A percentile compares a stretch with the other conserved stretches of the same genome.
These are phyloP conservation scores for Scaptodrosophila latifasciaeformis DNA, from an alignment of 2,888 invertebrate genomes.

Conservation along the genomic window DNA sequence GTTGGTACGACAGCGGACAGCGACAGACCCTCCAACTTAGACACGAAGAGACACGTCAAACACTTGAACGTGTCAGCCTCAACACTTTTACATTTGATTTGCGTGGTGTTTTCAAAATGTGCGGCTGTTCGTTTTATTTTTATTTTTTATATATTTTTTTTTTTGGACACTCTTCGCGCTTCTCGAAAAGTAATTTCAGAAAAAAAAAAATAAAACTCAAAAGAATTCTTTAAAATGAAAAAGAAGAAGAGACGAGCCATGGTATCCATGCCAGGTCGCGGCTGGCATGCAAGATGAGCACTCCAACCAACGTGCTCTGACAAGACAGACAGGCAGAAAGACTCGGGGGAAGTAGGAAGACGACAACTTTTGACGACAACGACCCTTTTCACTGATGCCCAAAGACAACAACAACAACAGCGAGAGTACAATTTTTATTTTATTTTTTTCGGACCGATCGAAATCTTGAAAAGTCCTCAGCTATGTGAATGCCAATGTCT, in stretches of 20 bases:
- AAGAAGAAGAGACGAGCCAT: conserved; percentile 20
- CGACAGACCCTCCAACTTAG: too few species aligned
- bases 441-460: too few species aligned
- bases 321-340: background rate
- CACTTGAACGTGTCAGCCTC: conserved; percentile 42
- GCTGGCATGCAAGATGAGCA: conserved; percentile 8
- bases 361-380: too few species aligned
- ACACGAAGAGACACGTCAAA: conserved; percentile 26
- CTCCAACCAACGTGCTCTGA: conserved; percentile 2
- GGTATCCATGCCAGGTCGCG: conserved; percentile 9
- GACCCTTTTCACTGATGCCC: conserved; percentile 31
- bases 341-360: background rate
- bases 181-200: conserved; percentile 10
- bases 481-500: too few species aligned
- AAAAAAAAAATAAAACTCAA: conserved; percentile 5
- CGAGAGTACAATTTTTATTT: too few species aligned
- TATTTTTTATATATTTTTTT: conserved; percentile 7
- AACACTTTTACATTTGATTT: conserved; percentile 42
- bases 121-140: background rate
- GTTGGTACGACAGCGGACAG: background rate
- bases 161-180: conserved; percentile 23
- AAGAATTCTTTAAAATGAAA: conserved; percentile 25
- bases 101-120: conserved; percentile 19
- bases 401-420: too few species aligned
- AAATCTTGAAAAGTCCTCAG: too few species aligned